Base-by-base conservation (phyloP, 2,797 vertebrate genomes). In the Xenops minutus region DNA sequence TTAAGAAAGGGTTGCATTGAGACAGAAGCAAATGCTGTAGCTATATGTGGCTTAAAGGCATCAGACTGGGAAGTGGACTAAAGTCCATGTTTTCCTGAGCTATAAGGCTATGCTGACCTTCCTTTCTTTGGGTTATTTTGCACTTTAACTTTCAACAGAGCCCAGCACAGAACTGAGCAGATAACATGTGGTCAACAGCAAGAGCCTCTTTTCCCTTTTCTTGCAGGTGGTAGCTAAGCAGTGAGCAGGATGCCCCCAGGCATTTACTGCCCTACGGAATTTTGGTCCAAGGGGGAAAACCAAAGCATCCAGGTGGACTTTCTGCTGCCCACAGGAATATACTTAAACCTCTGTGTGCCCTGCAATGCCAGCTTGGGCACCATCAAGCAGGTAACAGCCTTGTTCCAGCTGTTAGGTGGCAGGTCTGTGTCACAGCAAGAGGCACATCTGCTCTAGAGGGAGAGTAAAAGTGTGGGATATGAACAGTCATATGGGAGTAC, bases 301-400 rank as follows among this genome's bases (percentile, higher is more conserved):
- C 98, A 98, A 92, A 98, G 94, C 87, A 98, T 99, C 95, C 94
- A 93, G 49, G 99, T 99, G 93, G 99, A 99, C 96, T 99, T 99
- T 97, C 97, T 99, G 97, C 98, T 99, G 94, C 99, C 99, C 32
- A 99, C 99, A 1, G 99, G 99, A 80, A 99, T 99, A 97, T 99
- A 99, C 96, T 97, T 99, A 94, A 99, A 98, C 93, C 99, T 99
- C 95, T 96, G 98, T 0, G 98, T 99, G 93, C 98, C 99, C 89
- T 98, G 97, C 88, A 99, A 98, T 89, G 98, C 99, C 96, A 99
- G 98, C 97, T 98, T 99, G 97, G 98, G 97, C 85, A 96, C 91
- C 97, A 99, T 99, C 97, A 99, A 99, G 96, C 98, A 99, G 98
- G 99, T 99, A 98, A 19, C 9, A 30, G 37, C 16, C 32, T 54